phyloP scores from a whole-genome alignment of 1,140 invertebrate genomes.

The Orchestia grillus region DNA sequence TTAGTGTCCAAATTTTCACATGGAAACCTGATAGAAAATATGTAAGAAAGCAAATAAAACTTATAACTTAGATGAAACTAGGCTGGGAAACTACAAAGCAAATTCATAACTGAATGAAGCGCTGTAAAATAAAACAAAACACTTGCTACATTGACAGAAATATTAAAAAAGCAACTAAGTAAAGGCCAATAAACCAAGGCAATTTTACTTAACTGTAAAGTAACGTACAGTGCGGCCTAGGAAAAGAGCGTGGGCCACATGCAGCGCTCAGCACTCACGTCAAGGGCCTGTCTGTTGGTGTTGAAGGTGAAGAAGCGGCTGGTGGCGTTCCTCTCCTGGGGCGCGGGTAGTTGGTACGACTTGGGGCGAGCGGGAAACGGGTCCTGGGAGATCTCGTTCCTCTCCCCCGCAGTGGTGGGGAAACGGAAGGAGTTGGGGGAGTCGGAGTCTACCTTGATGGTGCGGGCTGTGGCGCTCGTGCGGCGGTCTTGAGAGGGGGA shows the following conservation, averaged over 20 bases:
- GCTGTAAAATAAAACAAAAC: neutral
- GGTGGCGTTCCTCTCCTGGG: conserved; percentile 44
- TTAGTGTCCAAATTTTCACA: neutral
- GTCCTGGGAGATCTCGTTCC: neutral
- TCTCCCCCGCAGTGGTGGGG: neutral
- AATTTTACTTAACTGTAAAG: neutral
- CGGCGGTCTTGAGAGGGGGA: neutral
- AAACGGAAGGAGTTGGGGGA: conserved; percentile 22
- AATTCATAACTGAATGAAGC: too few species aligned
- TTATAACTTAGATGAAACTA: neutral
- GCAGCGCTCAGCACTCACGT: conserved; percentile 15
- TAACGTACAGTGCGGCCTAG: neutral
- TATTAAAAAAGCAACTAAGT: neutral
- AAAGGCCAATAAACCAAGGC: neutral
- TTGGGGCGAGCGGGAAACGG: neutral
- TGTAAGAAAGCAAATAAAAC: neutral
- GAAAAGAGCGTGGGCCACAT: neutral
- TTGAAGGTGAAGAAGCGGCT: conserved; percentile 57
- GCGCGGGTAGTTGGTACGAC: neutral
- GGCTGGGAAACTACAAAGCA: neutral
- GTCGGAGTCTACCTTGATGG: neutral
- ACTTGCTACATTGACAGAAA: neutral
- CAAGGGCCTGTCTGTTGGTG: conserved; percentile 55
- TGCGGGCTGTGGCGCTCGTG: conserved; percentile 43
- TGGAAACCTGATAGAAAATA: neutral